Evolutionary conservation across 1,140 invertebrate species (phyloP).

Genomic region (Lasaia peninsularis): DNA sequence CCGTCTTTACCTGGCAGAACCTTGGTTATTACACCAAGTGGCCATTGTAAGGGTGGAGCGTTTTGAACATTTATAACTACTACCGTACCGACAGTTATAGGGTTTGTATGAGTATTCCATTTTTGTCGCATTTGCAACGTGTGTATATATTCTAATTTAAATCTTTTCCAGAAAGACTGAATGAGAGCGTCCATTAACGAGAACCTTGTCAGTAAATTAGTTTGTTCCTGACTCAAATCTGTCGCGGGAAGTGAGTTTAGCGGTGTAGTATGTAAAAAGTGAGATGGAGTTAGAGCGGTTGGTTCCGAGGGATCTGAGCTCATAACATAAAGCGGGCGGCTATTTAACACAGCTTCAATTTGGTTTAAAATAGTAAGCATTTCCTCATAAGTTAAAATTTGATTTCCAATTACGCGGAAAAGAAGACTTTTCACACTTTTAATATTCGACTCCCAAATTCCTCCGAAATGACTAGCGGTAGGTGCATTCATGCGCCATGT

Average conservation of each 20-base stretch:
- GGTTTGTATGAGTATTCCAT: slow-evolving; percentile 26
- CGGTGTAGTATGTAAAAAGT: not conserved
- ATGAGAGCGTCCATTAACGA: slow-evolving; percentile 33
- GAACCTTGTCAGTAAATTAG: slow-evolving; percentile 17
- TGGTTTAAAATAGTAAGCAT: slow-evolving; percentile 38
- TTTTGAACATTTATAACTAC: slow-evolving; percentile 32
- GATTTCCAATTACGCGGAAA: slow-evolving; percentile 16
- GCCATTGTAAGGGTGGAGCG: slow-evolving; percentile 29
- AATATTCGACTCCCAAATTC: slow-evolving; percentile 16
- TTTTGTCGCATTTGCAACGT: slow-evolving; percentile 34
- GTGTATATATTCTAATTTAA: slow-evolving; percentile 42
- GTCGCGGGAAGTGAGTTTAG: not conserved
- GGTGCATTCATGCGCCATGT: slow-evolving; percentile 8
- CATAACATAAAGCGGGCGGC: slow-evolving; percentile 36
- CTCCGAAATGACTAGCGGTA: slow-evolving; percentile 1
- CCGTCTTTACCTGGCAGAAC: slow-evolving; percentile 25
- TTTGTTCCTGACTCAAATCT: slow-evolving; percentile 11
- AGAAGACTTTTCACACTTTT: slow-evolving; percentile 19
- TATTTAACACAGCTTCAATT: slow-evolving; percentile 50
- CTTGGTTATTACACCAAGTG: slow-evolving; percentile 28
- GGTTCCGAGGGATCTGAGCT: slow-evolving; percentile 33
- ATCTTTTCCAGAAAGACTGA: slow-evolving; percentile 52
- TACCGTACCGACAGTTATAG: slow-evolving; percentile 26
- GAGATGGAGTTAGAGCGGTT: not conserved
- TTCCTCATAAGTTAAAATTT: slow-evolving; percentile 25